Percentiles rank a stretch among this genome's conserved stretches.
phyloP scores from a whole-genome alignment of 92 coral and sea anemone species.

The Isaurus tuberculatus region DNA sequence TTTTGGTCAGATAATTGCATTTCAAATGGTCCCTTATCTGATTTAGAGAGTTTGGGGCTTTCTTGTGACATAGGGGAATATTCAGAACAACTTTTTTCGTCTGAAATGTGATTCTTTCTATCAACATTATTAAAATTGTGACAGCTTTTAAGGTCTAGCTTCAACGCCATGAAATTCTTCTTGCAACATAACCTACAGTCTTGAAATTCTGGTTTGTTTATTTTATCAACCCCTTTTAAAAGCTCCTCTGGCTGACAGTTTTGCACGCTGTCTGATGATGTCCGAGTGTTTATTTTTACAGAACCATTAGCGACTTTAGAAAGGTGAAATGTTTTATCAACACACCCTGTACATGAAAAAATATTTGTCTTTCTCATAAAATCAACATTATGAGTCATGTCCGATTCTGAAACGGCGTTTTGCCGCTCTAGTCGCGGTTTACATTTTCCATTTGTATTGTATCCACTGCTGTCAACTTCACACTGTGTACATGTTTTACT shows the following conservation, averaged over 20 bases:
- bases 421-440: slow-evolving; percentile 10
- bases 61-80: background rate
- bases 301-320: slow-evolving; percentile 33
- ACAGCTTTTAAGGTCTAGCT: slow-evolving; percentile 31
- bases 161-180: slow-evolving; percentile 18
- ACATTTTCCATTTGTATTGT: background rate
- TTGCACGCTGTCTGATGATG: background rate
- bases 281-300: slow-evolving; percentile 19
- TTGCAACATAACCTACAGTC: background rate
- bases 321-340: slow-evolving; percentile 38
- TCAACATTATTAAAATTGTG: slow-evolving; percentile 10
- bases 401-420: slow-evolving; percentile 8
- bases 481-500: background rate
- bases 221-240: slow-evolving; percentile 6
- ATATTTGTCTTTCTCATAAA: slow-evolving; percentile 46
- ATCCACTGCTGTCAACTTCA: background rate
- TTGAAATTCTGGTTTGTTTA: slow-evolving; percentile 5
- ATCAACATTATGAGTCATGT: slow-evolving; percentile 25
- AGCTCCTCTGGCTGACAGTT: slow-evolving; percentile 7
- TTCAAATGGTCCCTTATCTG: slow-evolving; percentile 25
- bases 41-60: slow-evolving; percentile 8
- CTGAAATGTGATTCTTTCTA: background rate
- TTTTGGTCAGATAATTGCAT: slow-evolving; percentile 12
- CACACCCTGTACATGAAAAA: slow-evolving; percentile 26
- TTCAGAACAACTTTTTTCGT: too few species aligned